A percentile compares a stretch with the other conserved stretches of the same genome.
These are phyloP conservation scores for Lacanobia wlatinum DNA, from an alignment of 2,888 invertebrate genomes.

Conservation along the genomic window DNA sequence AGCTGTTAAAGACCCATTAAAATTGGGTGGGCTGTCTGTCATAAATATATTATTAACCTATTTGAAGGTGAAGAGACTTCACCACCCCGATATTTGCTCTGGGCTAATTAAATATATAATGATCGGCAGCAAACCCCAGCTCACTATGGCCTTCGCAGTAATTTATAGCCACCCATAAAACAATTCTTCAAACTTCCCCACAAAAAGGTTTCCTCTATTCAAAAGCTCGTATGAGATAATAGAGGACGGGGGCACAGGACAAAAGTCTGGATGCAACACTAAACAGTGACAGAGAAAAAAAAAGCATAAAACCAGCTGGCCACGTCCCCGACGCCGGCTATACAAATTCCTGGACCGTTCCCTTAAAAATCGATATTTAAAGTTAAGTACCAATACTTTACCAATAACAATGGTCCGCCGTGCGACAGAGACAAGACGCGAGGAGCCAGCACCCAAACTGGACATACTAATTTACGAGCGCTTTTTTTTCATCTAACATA, in stretches of 20 bases:
- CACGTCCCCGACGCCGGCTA: conserved; percentile 73
- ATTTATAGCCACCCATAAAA: conserved; percentile 88
- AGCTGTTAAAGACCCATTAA: conserved; percentile 55
- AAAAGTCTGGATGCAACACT: conserved; percentile 87
- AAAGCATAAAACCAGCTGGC: conserved; percentile 86
- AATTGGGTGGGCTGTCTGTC: conserved; percentile 62
- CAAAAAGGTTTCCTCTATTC: conserved; percentile 86
- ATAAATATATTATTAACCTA: conserved; percentile 66
- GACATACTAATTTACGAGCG: conserved; percentile 90
- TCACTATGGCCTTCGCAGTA: conserved; percentile 73
- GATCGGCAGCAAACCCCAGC: conserved; percentile 71
- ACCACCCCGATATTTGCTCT: conserved; percentile 64
- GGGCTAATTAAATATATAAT: conserved; percentile 79
- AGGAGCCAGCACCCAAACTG: conserved; percentile 76
- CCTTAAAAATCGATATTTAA: conserved; percentile 88
- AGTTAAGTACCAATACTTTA: conserved; percentile 87
- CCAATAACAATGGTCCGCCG: conserved; percentile 80
- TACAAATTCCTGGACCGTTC: conserved; percentile 84
- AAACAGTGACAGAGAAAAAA: conserved; percentile 80
- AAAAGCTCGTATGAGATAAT: conserved; percentile 86
- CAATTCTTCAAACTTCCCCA: conserved; percentile 88
- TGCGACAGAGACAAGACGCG: conserved; percentile 79
- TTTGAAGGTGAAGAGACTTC: conserved; percentile 56
- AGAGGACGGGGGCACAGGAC: conserved; percentile 85
- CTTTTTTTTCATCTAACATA: conserved; percentile 85